Evolutionary conservation across 2,113 vertebrate genomes (phyloP).

Genomic region (Chelonoidis abingdonii): DNA sequence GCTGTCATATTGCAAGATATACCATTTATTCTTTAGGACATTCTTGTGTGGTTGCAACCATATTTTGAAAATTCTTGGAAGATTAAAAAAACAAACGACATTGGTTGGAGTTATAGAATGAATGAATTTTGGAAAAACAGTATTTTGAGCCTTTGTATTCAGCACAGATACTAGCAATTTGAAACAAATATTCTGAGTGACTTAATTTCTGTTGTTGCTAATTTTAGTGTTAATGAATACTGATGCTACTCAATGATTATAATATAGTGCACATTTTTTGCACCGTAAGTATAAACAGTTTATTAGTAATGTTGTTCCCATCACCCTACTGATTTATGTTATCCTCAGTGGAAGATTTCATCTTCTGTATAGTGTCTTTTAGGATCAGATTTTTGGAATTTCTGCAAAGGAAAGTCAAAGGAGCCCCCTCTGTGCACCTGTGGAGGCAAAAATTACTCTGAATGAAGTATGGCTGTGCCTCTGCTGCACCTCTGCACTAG

Average conservation of each 20-base stretch:
- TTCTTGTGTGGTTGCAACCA: rapidly evolving
- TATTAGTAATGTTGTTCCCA: not conserved
- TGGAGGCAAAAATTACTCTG: constrained; percentile 20
- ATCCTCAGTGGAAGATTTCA: not conserved
- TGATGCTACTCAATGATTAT: not conserved
- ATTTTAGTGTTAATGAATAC: not conserved
- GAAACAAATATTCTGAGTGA: not conserved
- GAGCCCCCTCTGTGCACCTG: constrained; percentile 39
- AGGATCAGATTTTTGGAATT: not conserved
- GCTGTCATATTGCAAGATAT: not conserved
- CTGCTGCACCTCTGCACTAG: not conserved
- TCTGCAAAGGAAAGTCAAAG: constrained; percentile 48
- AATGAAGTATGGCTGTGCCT: not conserved
- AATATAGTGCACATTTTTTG: not conserved
- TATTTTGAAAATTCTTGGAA: not conserved
- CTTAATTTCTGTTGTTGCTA: not conserved
- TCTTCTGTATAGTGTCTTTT: not conserved
- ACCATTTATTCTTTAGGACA: rapidly evolving
- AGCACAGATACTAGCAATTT: not conserved
- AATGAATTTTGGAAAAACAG: not conserved
- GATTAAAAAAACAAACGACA: not conserved
- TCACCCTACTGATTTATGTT: not conserved
- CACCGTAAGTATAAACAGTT: not conserved
- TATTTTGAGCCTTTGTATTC: constrained; percentile 16
- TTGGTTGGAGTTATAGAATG: constrained; percentile 3